These are phyloP conservation scores for Sterna hirundo DNA, from an alignment of 2,113 vertebrate genomes.

Conservation along the genomic window DNA sequence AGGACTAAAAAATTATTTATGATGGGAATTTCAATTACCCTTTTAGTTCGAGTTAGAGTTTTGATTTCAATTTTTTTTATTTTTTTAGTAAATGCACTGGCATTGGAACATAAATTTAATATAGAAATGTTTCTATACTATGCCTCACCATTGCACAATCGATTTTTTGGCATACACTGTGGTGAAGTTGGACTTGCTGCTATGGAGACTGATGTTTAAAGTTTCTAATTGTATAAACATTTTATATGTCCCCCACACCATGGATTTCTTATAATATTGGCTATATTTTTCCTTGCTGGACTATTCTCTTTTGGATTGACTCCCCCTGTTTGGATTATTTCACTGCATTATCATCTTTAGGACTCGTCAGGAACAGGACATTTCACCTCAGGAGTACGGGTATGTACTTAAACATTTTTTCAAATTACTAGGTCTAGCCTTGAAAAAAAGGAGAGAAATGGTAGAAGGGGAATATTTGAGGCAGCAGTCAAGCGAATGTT, in stretches of 20 bases:
- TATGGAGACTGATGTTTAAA: conserved; percentile 83
- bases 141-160: conserved; percentile 83
- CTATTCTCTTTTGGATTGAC: conserved; percentile 87
- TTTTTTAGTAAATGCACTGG: conserved; percentile 83
- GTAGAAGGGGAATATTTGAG: conserved; percentile 20
- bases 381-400: conserved; percentile 86
- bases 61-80: conserved; percentile 81
- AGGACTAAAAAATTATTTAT: conserved; percentile 71
- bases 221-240: conserved; percentile 85
- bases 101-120: conserved; percentile 81
- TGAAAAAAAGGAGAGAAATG: conserved; percentile 48
- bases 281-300: conserved; percentile 87
- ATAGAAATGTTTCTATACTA: conserved; percentile 79
- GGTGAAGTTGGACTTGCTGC: conserved; percentile 81
- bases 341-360: conserved; percentile 87
- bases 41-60: conserved; percentile 80
- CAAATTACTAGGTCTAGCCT: conserved; percentile 73
- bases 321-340: conserved; percentile 87
- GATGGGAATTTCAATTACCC: conserved; percentile 70
- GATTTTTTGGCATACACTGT: conserved; percentile 79
- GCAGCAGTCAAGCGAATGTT: background rate
- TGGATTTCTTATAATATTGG: conserved; percentile 86
- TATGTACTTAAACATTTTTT: conserved; percentile 82
- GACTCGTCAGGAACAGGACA: conserved; percentile 86
- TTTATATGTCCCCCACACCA: conserved; percentile 83